Evolutionary conservation across 2,113 vertebrate genomes (phyloP).

Genomic region (Chrysochloris asiatica): DNA sequence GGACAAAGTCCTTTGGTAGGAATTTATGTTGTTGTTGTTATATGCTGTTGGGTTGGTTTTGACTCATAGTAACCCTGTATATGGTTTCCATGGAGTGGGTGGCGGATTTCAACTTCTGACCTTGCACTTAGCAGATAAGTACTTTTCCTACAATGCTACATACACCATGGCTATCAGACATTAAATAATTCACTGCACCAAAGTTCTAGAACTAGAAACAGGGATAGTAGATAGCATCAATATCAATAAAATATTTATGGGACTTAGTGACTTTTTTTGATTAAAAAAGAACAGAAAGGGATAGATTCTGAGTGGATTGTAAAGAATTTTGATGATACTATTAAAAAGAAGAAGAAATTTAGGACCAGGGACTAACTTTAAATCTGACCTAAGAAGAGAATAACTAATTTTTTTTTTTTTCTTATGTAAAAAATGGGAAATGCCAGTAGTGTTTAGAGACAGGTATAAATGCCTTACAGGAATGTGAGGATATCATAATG

Average conservation of each 20-base stretch:
- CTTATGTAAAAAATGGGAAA: neutral
- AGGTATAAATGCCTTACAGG: neutral
- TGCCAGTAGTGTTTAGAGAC: neutral
- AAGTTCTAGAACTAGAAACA: neutral
- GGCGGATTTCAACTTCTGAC: no score
- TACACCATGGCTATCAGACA: no score
- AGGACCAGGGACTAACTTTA: neutral
- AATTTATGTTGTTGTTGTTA: no score
- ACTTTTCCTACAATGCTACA: no score
- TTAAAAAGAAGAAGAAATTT: neutral
- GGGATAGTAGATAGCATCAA: neutral
- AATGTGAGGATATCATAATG: neutral
- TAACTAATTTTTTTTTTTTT: neutral
- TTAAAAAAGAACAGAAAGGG: neutral
- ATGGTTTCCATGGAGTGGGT: no score
- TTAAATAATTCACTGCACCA: no score
- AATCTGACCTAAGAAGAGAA: neutral
- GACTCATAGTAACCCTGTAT: no score
- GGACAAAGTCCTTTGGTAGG: no score
- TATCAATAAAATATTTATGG: neutral
- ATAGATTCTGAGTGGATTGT: neutral
- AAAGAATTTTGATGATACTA: neutral
- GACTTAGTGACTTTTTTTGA: neutral
- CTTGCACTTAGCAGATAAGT: no score
- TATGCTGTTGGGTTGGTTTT: no score